A percentile compares a stretch with the other conserved stretches of the same genome.
phyloP scores from a whole-genome alignment of 2,888 invertebrate genomes.

The Drepana falcataria region DNA sequence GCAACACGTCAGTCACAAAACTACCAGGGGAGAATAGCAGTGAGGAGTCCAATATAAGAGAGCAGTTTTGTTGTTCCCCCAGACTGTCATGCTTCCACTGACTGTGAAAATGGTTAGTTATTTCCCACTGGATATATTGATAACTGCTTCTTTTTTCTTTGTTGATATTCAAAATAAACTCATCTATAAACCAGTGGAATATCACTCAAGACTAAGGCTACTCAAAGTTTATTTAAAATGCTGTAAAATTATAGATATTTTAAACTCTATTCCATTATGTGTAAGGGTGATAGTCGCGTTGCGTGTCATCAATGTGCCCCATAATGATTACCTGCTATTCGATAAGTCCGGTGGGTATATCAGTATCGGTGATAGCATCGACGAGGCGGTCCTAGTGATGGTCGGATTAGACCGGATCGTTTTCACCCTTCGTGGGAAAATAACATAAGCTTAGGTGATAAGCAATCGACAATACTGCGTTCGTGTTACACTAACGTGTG shows the following conservation, averaged over 20 bases:
- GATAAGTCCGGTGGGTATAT: slow-evolving; percentile 75
- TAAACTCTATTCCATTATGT: not conserved
- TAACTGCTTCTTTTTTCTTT: too few species aligned
- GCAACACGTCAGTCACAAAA: too few species aligned
- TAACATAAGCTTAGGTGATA: slow-evolving; percentile 69
- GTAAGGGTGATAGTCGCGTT: not conserved
- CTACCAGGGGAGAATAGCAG: too few species aligned
- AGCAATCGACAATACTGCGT: slow-evolving; percentile 51
- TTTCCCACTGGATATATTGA: too few species aligned
- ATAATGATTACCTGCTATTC: slow-evolving; percentile 63
- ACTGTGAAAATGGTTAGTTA: too few species aligned
- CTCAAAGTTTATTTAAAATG: not conserved
- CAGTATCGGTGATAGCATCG: slow-evolving; percentile 78
- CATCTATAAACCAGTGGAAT: too few species aligned
- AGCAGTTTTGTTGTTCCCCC: too few species aligned
- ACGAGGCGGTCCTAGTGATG: slow-evolving; percentile 75
- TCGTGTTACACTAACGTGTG: slow-evolving; percentile 20
- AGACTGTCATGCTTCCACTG: too few species aligned
- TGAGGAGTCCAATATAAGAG: too few species aligned
- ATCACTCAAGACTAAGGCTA: too few species aligned
- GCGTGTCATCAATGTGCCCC: not conserved
- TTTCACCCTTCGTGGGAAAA: slow-evolving; percentile 71
- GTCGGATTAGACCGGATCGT: slow-evolving; percentile 77
- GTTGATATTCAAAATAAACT: too few species aligned
- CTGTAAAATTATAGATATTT: not conserved